These are phyloP conservation scores for Andricus curvator DNA, from an alignment of 2,888 invertebrate species.

Conservation along the genomic window DNA sequence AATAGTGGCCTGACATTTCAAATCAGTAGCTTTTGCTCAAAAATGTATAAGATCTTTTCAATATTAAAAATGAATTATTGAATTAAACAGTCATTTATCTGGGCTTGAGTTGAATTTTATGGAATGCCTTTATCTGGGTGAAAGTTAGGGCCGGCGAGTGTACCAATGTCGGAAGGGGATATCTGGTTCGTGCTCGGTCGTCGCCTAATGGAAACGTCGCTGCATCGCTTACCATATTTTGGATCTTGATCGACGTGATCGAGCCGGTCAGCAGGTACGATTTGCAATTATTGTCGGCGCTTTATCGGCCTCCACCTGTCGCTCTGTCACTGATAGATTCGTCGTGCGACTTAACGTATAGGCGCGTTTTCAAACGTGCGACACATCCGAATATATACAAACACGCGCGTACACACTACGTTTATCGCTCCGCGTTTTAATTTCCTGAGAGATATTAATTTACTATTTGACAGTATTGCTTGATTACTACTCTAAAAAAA, in stretches of 20 bases:
- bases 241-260: conserved; percentile 66
- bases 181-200: conserved; percentile 28
- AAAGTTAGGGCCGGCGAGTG: neutral
- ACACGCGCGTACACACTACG: neutral
- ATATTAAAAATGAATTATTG: neutral
- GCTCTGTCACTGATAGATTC: conserved; percentile 67
- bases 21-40: too few species aligned
- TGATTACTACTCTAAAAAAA: neutral
- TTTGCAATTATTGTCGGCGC: conserved; percentile 71
- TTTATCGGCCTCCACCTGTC: conserved; percentile 71
- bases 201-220: conserved; percentile 53
- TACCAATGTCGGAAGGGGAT: conserved; percentile 7
- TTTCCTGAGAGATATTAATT: neutral
- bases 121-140: neutral
- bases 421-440: neutral
- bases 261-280: conserved; percentile 64
- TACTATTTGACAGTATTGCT: neutral
- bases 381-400: conserved; percentile 43
- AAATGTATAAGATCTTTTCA: too few species aligned
- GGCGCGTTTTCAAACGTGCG: conserved; percentile 61
- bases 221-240: conserved; percentile 62
- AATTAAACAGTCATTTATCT: neutral
- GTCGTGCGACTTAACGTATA: conserved; percentile 64
- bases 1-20: too few species aligned
- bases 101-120: neutral